Base-by-base conservation (phyloP, 2,888 invertebrate genomes). In the Fissipunctia ypsillon region DNA sequence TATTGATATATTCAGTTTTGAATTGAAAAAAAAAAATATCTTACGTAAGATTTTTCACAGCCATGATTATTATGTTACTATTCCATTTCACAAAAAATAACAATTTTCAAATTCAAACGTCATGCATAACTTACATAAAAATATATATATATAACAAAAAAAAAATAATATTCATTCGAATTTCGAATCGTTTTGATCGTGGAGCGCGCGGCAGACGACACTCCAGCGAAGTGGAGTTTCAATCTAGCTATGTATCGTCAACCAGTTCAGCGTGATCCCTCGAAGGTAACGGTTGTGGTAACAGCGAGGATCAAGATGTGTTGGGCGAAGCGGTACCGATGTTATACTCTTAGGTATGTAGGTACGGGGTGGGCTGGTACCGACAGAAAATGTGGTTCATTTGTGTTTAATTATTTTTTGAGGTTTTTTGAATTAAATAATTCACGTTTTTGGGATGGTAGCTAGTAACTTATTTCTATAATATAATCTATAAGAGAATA, bases 301-400 rank as follows among this genome's bases (percentile, higher is more conserved):
- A 90, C 88, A 82, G 86, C 84, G 90, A 92, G 89, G 94, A 83
- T 93, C 94, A 91, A 81, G 86, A 81, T 86, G 84, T 76, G 86
- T 86, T 94, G 95, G 96, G 84, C 94, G 93, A 89, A 94, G 95
- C 95, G 95, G 94, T 95, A 95, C 95, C 93, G 93, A 94, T 94
- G 93, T 94, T 87, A 95, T 95, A 96, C 95, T n/a, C n/a, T 93
- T 94, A 93, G 90, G 89, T 90, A 91, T 90, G 90, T 87, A 48
- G 89, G 90, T 90, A 88, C 93, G 91, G 94, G 95, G 95, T 94
- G 95, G 94, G 91, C 91, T 90, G 87, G 94, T 94, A 95, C 91
- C 67, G 94, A 89, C 83, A 86, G 91, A 88, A 93, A 61, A 86
- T 64, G 6, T 35, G 60, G 57, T 56, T 66, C n/a, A 50, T 59